Evolutionary conservation across 1,140 invertebrate genomes (phyloP).

Genomic region (Centruroides sculpturatus): DNA sequence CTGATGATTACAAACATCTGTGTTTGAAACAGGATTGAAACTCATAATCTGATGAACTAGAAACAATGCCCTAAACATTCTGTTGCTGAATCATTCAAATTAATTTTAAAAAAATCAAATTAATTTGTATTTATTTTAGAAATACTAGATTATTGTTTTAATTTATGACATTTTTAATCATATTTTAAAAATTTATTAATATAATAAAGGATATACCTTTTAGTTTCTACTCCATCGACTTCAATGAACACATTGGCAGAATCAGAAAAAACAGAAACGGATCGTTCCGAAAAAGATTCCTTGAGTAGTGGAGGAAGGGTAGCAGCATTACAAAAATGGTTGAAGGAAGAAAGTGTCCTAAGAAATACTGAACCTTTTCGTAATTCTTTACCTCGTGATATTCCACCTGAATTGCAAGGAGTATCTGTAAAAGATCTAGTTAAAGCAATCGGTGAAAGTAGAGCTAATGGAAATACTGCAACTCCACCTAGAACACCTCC

Average conservation of each 20-base stretch:
- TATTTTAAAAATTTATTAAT: too few relatives aligned
- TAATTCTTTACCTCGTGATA: conserved; percentile 17
- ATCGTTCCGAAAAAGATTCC: conserved; percentile 4
- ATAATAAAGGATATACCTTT: neutral
- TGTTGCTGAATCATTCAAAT: too few relatives aligned
- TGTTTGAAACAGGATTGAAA: too few relatives aligned
- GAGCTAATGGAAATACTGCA: conserved; percentile 58
- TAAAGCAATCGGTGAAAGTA: conserved; percentile 57
- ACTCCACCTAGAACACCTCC: conserved; percentile 56
- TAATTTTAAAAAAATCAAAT: too few relatives aligned
- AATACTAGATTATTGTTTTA: too few relatives aligned
- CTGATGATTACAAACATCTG: too few relatives aligned
- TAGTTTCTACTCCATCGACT: conserved; percentile 17
- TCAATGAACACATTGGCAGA: conserved; percentile 16
- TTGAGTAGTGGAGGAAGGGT: conserved; percentile 5
- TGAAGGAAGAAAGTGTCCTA: conserved; percentile 4
- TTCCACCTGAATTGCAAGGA: conserved; percentile 49
- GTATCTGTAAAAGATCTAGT: conserved; percentile 65
- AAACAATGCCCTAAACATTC: too few relatives aligned
- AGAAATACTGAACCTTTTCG: conserved; percentile 25
- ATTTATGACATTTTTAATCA: too few relatives aligned
- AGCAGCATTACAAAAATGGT: conserved; percentile 9
- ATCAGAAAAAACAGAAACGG: conserved; percentile 11
- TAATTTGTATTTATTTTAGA: too few relatives aligned
- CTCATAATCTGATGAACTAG: too few relatives aligned